Percentiles rank a stretch among this genome's conserved stretches.
These are phyloP conservation scores for Notolepis coatsorum DNA, from an alignment of 2,797 vertebrate species.

Conservation along the genomic window DNA sequence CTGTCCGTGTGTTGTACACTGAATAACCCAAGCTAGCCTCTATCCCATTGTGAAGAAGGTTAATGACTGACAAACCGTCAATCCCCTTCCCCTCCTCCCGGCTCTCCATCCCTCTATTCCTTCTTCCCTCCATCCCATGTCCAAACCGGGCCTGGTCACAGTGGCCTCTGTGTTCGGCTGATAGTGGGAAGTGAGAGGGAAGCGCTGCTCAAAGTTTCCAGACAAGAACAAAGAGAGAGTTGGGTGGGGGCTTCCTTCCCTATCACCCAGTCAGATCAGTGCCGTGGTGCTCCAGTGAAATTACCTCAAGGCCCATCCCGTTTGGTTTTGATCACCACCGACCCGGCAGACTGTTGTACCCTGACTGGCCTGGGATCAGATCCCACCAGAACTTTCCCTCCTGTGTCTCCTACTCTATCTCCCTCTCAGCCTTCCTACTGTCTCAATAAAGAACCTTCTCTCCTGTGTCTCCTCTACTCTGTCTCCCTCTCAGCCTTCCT, in stretches of 20 bases:
- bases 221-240: slow-evolving; percentile 79
- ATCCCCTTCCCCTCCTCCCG: neutral
- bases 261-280: slow-evolving; percentile 65
- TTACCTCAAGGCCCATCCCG: slow-evolving; percentile 59
- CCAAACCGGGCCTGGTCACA: neutral
- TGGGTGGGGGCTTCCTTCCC: slow-evolving; percentile 90
- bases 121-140: neutral
- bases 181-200: slow-evolving; percentile 43
- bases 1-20: neutral
- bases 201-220: slow-evolving; percentile 73
- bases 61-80: neutral
- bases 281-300: slow-evolving; percentile 34
- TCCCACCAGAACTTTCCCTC: too few species aligned
- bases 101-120: neutral
- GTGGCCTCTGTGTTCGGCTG: slow-evolving; percentile 23
- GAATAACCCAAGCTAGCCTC: neutral
- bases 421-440: too few species aligned
- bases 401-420: too few species aligned
- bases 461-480: too few species aligned
- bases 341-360: neutral
- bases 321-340: slow-evolving; percentile 25
- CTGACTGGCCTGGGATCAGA: too few species aligned
- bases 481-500: too few species aligned
- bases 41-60: neutral
- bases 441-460: too few species aligned